Percentiles rank a stretch among this genome's conserved stretches.
phyloP scores from a whole-genome alignment of 2,797 vertebrate species.

The Microcaecilia unicolor region DNA sequence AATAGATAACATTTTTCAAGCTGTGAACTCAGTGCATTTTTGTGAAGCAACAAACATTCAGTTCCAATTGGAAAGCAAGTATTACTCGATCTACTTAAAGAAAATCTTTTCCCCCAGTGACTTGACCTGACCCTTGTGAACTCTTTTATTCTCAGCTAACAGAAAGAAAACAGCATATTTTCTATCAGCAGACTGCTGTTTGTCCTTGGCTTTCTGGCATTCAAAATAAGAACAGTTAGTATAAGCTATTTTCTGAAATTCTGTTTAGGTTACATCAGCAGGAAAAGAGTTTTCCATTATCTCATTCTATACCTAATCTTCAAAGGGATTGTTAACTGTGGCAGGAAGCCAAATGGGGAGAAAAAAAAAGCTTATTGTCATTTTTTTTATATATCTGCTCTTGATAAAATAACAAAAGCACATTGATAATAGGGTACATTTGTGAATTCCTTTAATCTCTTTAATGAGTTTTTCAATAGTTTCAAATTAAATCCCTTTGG shows the following conservation, averaged over 20 bases:
- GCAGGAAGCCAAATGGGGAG: not conserved
- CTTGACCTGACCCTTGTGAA: not conserved
- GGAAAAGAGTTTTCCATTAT: not conserved
- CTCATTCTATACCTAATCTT: not conserved
- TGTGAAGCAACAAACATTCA: not conserved
- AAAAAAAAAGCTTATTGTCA: not conserved
- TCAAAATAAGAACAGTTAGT: not conserved
- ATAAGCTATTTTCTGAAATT: not conserved
- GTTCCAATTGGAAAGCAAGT: not conserved
- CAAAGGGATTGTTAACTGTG: slow-evolving; percentile 1
- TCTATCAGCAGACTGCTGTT: not conserved
- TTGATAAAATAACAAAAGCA: slow-evolving; percentile 32
- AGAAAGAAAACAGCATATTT: not conserved
- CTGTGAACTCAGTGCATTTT: not conserved
- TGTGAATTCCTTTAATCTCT: slow-evolving; percentile 48
- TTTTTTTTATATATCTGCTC: not conserved
- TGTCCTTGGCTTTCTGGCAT: slow-evolving; percentile 1
- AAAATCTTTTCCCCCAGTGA: not conserved
- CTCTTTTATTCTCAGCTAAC: not conserved
- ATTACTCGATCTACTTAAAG: not conserved
- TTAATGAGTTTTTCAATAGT: slow-evolving; percentile 51
- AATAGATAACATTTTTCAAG: not conserved
- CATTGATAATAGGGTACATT: slow-evolving; percentile 24
- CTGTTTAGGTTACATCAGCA: not conserved
- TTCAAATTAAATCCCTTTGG: slow-evolving; percentile 59